Conservation (phyloP, 2,797 vertebrate genomes). For the Sciurus carolinensis region DNA sequence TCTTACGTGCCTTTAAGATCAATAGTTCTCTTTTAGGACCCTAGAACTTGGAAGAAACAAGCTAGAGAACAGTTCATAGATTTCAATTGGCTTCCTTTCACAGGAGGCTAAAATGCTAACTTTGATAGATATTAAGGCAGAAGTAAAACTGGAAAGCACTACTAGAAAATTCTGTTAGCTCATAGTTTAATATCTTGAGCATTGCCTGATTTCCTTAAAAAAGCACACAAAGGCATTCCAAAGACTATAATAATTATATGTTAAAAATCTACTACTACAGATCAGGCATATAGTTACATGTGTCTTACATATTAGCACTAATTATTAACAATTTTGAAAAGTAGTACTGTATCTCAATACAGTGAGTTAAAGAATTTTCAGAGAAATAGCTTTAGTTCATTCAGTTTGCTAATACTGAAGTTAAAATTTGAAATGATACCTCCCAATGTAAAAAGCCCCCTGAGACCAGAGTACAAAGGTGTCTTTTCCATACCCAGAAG, state of each 20-base stretch:
- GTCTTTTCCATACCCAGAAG: not conserved
- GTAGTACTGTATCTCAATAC: not conserved
- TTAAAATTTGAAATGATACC: conserved; percentile 5
- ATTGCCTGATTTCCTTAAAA: conserved; percentile 1
- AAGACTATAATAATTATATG: not conserved
- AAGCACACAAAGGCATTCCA: not conserved
- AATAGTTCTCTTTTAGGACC: conserved; percentile 11
- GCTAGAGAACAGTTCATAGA: not conserved
- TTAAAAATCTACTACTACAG: not conserved
- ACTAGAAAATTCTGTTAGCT: not conserved
- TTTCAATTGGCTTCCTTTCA: conserved; percentile 33
- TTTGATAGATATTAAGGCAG: not conserved
- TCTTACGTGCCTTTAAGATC: not conserved
- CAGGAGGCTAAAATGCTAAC: not conserved
- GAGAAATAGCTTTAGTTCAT: not conserved
- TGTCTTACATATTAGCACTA: not conserved
- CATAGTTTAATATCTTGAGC: not conserved
- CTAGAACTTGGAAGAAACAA: not conserved
- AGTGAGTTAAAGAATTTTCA: not conserved
- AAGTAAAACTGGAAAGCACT: conserved; percentile 10
- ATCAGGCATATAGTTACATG: not conserved
- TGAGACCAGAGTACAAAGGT: not conserved
- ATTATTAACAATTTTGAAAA: not conserved
- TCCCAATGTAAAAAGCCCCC: not conserved
- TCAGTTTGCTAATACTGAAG: not conserved